Base-by-base conservation (phyloP, 2,888 invertebrate species). In the Eledone cirrhosa region DNA sequence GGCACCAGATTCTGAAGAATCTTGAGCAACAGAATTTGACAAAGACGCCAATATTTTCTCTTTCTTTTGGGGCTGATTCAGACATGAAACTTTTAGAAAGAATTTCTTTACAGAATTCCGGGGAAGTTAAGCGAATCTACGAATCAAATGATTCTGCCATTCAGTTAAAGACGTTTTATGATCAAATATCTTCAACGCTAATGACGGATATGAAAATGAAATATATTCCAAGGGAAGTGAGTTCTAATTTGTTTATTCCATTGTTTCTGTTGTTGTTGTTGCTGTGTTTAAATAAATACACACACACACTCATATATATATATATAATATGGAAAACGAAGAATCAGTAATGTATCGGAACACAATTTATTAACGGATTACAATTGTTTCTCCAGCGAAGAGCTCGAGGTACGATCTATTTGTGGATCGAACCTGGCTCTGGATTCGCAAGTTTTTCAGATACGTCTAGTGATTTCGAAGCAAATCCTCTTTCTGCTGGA, bases 81-180 rank as follows among this genome's bases (percentile, higher is more conserved):
- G 80, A 80, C 63, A 75, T 41, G 31, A 65, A 80, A 22, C 19
- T 80, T 22, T 1, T 80, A 16, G 63, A 78, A 48, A 75, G 65
- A 48, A 24, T 80, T 48, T 63, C 94, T 0, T 90, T 93, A 24
- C 92, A 93, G 79, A 94, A 94, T 90, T 91, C 92, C 48, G 94
- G 94, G 13, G 93, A 94, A 89, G 93, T 93, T 86, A 91, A 94
- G 2, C 93, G 94, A 89, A 94, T 95, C 84, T 94, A 94, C 90
- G 94, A 94, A 88, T 94, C 93, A 24, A 92, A 94, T 0, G 94
- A 94, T 88, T 94, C 94, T 5, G 92, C 93, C 81, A 89, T 94
- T 76, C 94, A 95, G 89, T 91, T 94, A 76, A 91, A 92, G 75
- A 93, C 93, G 88, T 94, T 90, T 83, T 90, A 89, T 83, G 82